Evolutionary conservation across 2,797 vertebrate species (phyloP).

Genomic region (Pangasius djambal): DNA sequence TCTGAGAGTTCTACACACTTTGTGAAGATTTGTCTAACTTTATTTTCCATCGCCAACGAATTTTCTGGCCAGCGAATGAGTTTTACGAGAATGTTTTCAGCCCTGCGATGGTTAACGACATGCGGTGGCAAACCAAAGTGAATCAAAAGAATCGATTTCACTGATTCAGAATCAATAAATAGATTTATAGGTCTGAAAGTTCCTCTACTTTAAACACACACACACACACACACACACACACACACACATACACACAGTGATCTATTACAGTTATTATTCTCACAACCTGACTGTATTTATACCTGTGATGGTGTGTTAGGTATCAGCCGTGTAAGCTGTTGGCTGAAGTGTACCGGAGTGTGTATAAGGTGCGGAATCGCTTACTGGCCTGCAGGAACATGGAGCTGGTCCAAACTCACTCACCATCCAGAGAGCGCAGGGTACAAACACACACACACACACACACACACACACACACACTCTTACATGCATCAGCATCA

Average conservation of each 20-base stretch:
- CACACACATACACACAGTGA: background rate
- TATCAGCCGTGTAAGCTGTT: conserved; percentile 94
- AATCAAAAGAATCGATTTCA: no score
- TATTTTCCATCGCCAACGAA: no score
- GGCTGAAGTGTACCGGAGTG: conserved; percentile 91
- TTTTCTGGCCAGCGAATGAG: no score
- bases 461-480: background rate
- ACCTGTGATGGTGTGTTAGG: conserved; percentile 65
- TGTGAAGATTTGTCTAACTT: no score
- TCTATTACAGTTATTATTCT: background rate
- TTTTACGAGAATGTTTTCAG: no score
- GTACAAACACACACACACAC: conserved; percentile 67
- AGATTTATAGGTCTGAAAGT: no score
- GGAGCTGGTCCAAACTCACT: conserved; percentile 91
- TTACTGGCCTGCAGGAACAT: conserved; percentile 96
- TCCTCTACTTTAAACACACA: background rate
- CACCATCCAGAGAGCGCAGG: conserved; percentile 92
- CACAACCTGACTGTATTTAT: background rate
- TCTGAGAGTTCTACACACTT: no score
- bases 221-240: background rate
- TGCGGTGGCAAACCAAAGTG: no score
- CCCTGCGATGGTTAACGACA: no score
- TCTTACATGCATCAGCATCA: conserved; percentile 13
- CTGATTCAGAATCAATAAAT: no score
- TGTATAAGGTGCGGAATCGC: conserved; percentile 94